Base-by-base conservation (phyloP, 53 echinoderm and acorn worm species). In the Apostichopus leukothele region DNA sequence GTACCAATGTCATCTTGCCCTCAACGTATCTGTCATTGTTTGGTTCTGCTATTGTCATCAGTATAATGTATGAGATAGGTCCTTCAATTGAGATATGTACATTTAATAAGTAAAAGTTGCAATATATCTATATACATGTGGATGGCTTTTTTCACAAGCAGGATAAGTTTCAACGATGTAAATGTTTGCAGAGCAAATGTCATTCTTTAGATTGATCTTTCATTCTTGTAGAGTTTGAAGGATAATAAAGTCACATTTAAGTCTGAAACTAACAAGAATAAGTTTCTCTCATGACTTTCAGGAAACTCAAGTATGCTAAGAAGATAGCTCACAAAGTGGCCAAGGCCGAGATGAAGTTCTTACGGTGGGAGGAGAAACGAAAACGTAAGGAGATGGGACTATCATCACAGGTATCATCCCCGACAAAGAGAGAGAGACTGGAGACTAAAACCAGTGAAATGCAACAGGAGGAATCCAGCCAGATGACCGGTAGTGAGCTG, bases 401-500 rank as follows among this genome's bases (percentile, higher is more conserved):
- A 5, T 39, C 39, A 39, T 3, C 39, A 3, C 55, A 73, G 73
- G 86, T 77, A 63, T 87, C 93, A 11, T 91, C 96, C 11, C 96
- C 95, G 5, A 95, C 91, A 13, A 96, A 96, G 88, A 90, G 93
- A 10, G 98, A 97, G 78, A 89, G 91, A 74, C 92, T 93, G 50
- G 98, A 97, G 73, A 81, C 89, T 74, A 63, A 11, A 13, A 16
- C 63, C 63, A 91, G 91, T 2, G 94, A 93, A 78, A 91, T 76
- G 52, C 92, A 95, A 59, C 53, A 54, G 55, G 60, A 54, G 60
- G 22, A 57, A 20, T 5, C n/a, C 14, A 54, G 81, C 59, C 81
- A 54, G 3, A 71, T 71, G 5, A 71, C 71, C 4, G 71, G 71
- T 19, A 71, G 71, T n/a, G 13, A 71, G 16, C 13, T 71, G 18